Percentiles rank a stretch among this genome's conserved stretches.
These are phyloP conservation scores for Streblospio benedicti DNA, from an alignment of 1,140 invertebrate genomes.

Conservation along the genomic window DNA sequence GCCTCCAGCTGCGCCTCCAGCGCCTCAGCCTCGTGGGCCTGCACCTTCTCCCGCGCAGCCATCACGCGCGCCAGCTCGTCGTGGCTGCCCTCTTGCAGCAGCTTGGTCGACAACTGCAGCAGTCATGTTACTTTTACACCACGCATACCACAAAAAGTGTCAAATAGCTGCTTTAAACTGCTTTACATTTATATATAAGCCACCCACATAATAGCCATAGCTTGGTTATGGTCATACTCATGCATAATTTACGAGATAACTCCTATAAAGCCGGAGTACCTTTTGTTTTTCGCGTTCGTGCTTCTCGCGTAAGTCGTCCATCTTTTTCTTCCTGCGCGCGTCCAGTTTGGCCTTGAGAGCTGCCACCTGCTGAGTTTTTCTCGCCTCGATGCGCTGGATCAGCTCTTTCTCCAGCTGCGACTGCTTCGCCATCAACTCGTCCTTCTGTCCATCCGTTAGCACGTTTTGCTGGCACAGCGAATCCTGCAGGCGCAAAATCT, in stretches of 20 bases:
- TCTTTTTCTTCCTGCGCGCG: slow-evolving; percentile 12
- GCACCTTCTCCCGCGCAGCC: slow-evolving; percentile 25
- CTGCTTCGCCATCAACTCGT: slow-evolving; percentile 29
- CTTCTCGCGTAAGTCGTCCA: slow-evolving; percentile 27
- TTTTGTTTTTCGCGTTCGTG: slow-evolving; percentile 36
- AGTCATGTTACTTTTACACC: no score
- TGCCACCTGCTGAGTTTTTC: not conserved
- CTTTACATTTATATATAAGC: no score
- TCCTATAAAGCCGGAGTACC: no score
- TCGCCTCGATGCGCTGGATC: slow-evolving; percentile 18
- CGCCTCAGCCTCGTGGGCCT: slow-evolving; percentile 29
- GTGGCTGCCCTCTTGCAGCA: slow-evolving; percentile 31
- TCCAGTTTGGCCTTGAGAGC: not conserved
- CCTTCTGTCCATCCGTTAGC: slow-evolving; percentile 24
- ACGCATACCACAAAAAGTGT: no score
- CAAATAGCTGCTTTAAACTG: no score
- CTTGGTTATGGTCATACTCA: no score
- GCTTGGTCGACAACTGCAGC: slow-evolving; percentile 29
- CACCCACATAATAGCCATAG: no score
- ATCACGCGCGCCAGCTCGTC: slow-evolving; percentile 33
- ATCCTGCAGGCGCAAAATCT: slow-evolving; percentile 21
- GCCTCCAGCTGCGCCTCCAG: slow-evolving; percentile 30
- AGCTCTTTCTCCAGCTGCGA: slow-evolving; percentile 24
- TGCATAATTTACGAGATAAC: no score
- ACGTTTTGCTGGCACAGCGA: slow-evolving; percentile 27